Percentiles rank a stretch among this genome's conserved stretches.
These are phyloP conservation scores for Formicarius rufipectus DNA, from an alignment of 2,113 vertebrate species.

Conservation along the genomic window DNA sequence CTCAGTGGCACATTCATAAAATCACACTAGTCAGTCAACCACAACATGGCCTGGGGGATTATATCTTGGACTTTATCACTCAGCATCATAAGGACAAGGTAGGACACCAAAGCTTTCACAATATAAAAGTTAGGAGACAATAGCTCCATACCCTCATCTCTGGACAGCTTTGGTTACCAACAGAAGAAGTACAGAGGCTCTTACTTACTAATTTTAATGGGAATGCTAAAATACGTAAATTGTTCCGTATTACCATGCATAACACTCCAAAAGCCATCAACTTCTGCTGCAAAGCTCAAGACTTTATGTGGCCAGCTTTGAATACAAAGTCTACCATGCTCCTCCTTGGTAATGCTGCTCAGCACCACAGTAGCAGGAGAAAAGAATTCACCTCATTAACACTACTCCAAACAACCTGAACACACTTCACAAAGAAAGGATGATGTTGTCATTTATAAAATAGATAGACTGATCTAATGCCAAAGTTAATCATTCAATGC, in stretches of 20 bases:
- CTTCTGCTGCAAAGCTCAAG: neutral
- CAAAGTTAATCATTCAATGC: neutral
- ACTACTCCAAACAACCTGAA: neutral
- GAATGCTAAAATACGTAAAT: neutral
- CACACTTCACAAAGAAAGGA: neutral
- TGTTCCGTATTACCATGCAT: neutral
- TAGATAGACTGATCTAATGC: neutral
- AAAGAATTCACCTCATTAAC: neutral
- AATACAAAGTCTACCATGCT: neutral
- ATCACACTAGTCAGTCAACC: neutral
- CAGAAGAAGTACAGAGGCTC: neutral
- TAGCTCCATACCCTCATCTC: neutral
- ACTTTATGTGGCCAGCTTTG: neutral
- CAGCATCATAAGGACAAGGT: neutral
- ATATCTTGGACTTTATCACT: neutral
- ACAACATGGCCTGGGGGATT: neutral
- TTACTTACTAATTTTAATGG: neutral
- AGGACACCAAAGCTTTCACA: neutral
- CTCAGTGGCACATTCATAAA: neutral
- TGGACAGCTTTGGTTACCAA: neutral
- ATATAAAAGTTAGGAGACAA: neutral
- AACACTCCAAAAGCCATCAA: neutral
- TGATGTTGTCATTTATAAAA: slow-evolving; percentile 19
- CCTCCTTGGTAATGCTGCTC: neutral
- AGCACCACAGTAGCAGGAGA: neutral